Percentiles rank a stretch among this genome's conserved stretches.
Evolutionary conservation across 2,113 vertebrate genomes (phyloP).

Genomic region (Paracyprichromis sp.): DNA sequence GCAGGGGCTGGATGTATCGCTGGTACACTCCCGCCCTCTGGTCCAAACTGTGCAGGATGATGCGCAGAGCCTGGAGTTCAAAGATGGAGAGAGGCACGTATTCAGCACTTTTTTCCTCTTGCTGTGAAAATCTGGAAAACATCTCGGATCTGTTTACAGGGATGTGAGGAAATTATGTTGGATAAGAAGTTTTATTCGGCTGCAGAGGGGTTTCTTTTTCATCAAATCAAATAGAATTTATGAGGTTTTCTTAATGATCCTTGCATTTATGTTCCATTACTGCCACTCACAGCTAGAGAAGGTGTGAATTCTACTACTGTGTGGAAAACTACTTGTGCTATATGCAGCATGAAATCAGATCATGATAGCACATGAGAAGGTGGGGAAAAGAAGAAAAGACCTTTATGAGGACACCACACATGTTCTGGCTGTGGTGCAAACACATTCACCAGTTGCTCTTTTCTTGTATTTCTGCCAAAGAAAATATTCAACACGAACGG

Average conservation of each 20-base stretch:
- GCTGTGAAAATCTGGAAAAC: neutral
- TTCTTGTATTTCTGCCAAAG: neutral
- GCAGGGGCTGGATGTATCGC: conserved; percentile 82
- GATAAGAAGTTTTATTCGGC: neutral
- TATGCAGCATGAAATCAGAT: neutral
- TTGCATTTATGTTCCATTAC: neutral
- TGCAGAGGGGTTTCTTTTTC: neutral
- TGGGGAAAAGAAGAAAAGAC: neutral
- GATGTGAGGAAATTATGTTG: neutral
- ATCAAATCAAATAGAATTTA: neutral
- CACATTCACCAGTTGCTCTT: neutral
- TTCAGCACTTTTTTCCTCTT: neutral
- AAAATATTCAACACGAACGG: neutral
- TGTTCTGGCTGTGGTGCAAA: neutral
- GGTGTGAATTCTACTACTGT: neutral
- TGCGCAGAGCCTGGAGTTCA: conserved; percentile 76
- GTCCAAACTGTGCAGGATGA: conserved; percentile 87
- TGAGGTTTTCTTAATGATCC: neutral
- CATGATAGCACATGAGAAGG: neutral
- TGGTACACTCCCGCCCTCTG: conserved; percentile 85
- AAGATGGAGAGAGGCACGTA: neutral
- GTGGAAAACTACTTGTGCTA: neutral
- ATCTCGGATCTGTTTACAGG: fast-evolving
- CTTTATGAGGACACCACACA: neutral
- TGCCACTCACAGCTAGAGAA: neutral